Conservation (phyloP, 2,113 vertebrate species). For the Brachyhypopomus occidentalis region DNA sequence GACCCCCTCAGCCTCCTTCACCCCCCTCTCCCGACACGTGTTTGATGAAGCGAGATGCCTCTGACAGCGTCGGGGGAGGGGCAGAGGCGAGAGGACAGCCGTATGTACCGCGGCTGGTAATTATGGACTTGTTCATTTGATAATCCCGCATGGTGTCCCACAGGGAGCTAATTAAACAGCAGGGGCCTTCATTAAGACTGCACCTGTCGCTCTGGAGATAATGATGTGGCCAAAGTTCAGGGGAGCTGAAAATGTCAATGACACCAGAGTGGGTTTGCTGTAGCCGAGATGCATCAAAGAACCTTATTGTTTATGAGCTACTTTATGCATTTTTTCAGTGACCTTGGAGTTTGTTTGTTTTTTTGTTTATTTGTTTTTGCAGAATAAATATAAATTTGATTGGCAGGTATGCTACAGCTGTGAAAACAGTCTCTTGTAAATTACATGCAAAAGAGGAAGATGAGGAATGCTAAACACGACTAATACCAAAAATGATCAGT, state of each 20-base stretch:
- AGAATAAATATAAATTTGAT: background rate
- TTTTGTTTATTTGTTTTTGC: background rate
- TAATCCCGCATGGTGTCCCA: constrained; percentile 40
- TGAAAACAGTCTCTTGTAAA: background rate
- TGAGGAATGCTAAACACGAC: background rate
- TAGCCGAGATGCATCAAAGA: constrained; percentile 3
- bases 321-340: constrained; percentile 1
- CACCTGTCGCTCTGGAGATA: constrained; percentile 51
- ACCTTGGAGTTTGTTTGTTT: background rate
- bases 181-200: constrained; percentile 45
- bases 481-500: background rate
- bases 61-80: background rate
- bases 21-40: no score
- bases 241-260: constrained; percentile 50
- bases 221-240: constrained; percentile 51
- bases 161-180: constrained; percentile 55
- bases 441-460: background rate
- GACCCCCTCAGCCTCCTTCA: no score
- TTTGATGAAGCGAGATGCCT: constrained; percentile 24
- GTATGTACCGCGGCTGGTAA: constrained; percentile 24
- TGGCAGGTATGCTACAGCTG: no score
- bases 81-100: background rate
- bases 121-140: constrained; percentile 45
- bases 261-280: constrained; percentile 1
- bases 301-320: constrained; percentile 17